Conservation (phyloP, 2,113 vertebrate genomes). For the Triplophysa tibetana region DNA sequence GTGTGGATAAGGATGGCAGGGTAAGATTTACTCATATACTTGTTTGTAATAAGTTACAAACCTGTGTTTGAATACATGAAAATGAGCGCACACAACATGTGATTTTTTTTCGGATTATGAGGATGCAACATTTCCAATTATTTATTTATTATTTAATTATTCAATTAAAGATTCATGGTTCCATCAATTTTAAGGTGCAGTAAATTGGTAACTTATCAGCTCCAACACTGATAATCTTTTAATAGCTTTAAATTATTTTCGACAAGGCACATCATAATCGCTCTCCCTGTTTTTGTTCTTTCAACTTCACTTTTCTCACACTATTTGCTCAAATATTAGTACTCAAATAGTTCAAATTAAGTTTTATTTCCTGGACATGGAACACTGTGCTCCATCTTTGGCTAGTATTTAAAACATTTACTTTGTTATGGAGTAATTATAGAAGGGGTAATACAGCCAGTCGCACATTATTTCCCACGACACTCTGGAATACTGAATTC, state of each 20-base stretch:
- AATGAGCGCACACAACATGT: background rate
- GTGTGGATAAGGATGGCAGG: constrained; percentile 98
- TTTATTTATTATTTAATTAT: background rate
- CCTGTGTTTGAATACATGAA: background rate
- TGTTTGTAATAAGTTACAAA: background rate
- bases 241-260: background rate
- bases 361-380: background rate
- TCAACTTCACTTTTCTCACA: background rate
- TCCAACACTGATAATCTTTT: background rate
- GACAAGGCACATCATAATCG: background rate
- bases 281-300: background rate
- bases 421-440: too few relatives aligned
- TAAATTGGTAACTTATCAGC: background rate
- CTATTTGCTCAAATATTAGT: background rate
- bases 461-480: too few relatives aligned
- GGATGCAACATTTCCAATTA: background rate
- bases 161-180: background rate
- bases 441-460: too few relatives aligned
- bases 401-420: too few relatives aligned
- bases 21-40: constrained; percentile 70
- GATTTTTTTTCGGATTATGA: too few relatives aligned
- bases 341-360: too few relatives aligned
- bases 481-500: too few relatives aligned
- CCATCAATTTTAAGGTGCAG: background rate
- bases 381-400: background rate